phyloP scores from a whole-genome alignment of 2,888 invertebrate species.

The Caradrina kadenii region DNA sequence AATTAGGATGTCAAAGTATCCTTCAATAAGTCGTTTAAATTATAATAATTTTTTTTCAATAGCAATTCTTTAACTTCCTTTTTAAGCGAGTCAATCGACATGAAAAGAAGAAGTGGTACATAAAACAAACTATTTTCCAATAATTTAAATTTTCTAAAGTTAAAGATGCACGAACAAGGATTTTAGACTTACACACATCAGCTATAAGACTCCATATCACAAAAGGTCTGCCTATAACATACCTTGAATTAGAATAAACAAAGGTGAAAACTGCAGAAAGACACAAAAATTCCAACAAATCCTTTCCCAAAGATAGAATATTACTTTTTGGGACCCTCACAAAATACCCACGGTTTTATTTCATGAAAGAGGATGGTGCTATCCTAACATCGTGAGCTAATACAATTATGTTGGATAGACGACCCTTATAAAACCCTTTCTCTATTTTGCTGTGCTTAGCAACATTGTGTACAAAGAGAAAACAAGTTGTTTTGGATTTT shows the following conservation, averaged over 20 bases:
- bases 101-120: no score
- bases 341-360: slow-evolving; percentile 35
- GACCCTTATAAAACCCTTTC: slow-evolving; percentile 26
- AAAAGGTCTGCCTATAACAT: background rate
- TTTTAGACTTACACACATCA: no score
- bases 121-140: no score
- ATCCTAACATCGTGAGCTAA: slow-evolving; percentile 26
- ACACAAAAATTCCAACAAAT: slow-evolving; percentile 3
- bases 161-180: no score
- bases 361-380: slow-evolving; percentile 14
- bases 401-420: slow-evolving; percentile 31
- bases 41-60: no score
- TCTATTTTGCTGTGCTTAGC: slow-evolving; percentile 20
- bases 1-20: no score
- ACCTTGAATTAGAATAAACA: slow-evolving; percentile 10
- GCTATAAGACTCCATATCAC: background rate
- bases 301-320: slow-evolving; percentile 15
- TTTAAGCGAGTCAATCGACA: no score
- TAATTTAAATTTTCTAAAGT: no score
- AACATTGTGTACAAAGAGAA: slow-evolving; percentile 19
- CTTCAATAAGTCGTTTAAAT: no score
- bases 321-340: slow-evolving; percentile 23
- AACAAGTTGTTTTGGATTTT: slow-evolving; percentile 5
- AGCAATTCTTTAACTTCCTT: no score
- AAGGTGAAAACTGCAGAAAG: slow-evolving; percentile 3